phyloP scores from a whole-genome alignment of 2,888 invertebrate genomes.

The Oxytorus armatus region DNA sequence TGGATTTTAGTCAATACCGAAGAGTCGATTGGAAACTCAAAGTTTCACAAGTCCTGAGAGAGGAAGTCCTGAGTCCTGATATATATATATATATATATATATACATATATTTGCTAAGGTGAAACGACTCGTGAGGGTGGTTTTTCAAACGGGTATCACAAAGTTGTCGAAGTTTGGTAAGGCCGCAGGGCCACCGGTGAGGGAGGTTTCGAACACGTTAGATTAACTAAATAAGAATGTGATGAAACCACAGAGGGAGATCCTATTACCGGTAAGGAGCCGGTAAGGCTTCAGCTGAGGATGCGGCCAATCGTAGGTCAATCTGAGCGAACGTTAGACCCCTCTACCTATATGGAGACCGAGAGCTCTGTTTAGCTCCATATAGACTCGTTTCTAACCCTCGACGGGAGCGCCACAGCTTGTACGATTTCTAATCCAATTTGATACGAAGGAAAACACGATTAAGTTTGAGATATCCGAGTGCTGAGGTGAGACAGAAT shows the following conservation, averaged over 20 bases:
- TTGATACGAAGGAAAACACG: constrained; percentile 81
- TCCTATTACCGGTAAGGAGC: constrained; percentile 84
- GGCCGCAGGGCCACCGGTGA: constrained; percentile 10
- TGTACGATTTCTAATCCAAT: constrained; percentile 85
- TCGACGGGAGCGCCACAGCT: constrained; percentile 78
- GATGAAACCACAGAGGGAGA: constrained; percentile 84
- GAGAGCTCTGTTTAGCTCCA: constrained; percentile 30
- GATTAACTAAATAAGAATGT: constrained; percentile 82
- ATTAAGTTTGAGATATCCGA: constrained; percentile 80
- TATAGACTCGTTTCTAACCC: constrained; percentile 50
- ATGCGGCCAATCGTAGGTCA: constrained; percentile 83
- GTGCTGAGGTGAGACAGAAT: constrained; percentile 56
- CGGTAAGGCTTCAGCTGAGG: constrained; percentile 84
- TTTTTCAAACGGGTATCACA: constrained; percentile 20
- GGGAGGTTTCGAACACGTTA: constrained; percentile 70
- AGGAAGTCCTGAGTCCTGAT: constrained; percentile 13
- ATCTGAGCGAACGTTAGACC: constrained; percentile 77
- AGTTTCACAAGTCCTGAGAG: constrained; percentile 17
- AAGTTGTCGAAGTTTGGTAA: constrained; percentile 57
- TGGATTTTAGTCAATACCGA: neutral
- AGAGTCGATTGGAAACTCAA: constrained; percentile 20
- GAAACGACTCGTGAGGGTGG: too few species aligned
- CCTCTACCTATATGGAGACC: constrained; percentile 60
- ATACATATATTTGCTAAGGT: neutral
- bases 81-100: too few species aligned